Base-by-base conservation (phyloP, 2,113 vertebrate species). In the Bos indicus region DNA sequence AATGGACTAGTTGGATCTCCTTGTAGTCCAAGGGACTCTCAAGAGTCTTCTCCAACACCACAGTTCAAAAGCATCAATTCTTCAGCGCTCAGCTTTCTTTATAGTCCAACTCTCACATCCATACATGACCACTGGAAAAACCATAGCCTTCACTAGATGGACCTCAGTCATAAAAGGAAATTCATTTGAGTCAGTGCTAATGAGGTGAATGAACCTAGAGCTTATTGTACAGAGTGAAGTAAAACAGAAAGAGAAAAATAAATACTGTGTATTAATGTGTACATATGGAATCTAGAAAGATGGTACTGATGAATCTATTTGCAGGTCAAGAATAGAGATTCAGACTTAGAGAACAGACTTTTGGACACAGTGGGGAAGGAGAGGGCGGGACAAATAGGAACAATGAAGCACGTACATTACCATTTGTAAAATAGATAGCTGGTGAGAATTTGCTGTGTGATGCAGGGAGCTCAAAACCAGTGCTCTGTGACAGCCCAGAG, bases 71-170 rank as follows among this genome's bases (percentile, higher is more conserved):
- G 60, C 28, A 33, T 62, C 60, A 7, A 62, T 62, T 33, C 14
- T 62, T 62, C 0, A 1, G 28, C 0, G 0, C 28, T 33, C 60
- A 33, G 60, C 13, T 33, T 62, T 33, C 30, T 62, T 62, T 2
- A 62, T 1, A 33, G 30, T 62, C 28, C 13, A 62, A 16, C 30
- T 62, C 60, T 62, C 60, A 62, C 30, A 62, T 62, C 28, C 30
- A 8, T 33, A 0, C 30, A 33, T 33, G 60, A 62, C 60, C 14
- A 62, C 60, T 62, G 60, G 60, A 33, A 62, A 62, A 62, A 16
- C 60, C 60, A 16, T 4, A 16, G 30, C 30, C 30, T 33, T 62
- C 6, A 62, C 60, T 62, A 33, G 14, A 33, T 0, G 30, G 60
- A 33, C 14, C 36, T 77, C 21, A 43, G 71, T 13, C 36, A 77